A percentile compares a stretch with the other conserved stretches of the same genome.
Conservation (phyloP, 2,113 vertebrate genomes). For the Diphyllodes magnificus region DNA sequence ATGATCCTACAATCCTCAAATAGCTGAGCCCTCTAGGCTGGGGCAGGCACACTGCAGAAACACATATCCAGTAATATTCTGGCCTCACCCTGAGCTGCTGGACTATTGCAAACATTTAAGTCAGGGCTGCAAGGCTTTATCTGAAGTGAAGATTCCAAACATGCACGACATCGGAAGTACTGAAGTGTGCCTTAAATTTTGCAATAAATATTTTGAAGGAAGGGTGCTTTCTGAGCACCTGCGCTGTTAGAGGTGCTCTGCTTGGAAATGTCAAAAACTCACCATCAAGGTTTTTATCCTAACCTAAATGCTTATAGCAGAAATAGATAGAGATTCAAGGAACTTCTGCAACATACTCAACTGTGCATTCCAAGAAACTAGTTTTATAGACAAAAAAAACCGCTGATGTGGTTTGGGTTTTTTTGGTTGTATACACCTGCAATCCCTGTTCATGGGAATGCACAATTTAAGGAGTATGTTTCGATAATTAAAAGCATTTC, state of each 20-base stretch:
- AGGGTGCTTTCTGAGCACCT: not conserved
- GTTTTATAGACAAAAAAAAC: not conserved
- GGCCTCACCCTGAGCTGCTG: not conserved
- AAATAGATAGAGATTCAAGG: not conserved
- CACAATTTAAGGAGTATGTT: not conserved
- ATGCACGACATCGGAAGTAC: not conserved
- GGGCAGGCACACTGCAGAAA: not conserved
- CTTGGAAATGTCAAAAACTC: not conserved
- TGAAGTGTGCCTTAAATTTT: not conserved
- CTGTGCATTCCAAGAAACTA: not conserved
- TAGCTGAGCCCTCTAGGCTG: not conserved
- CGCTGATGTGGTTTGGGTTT: fast-evolving
- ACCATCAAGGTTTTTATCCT: not conserved
- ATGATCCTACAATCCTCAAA: not conserved
- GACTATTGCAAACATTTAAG: not conserved
- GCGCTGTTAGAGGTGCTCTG: not conserved
- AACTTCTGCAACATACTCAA: not conserved
- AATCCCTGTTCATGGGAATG: not conserved
- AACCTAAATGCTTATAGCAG: not conserved
- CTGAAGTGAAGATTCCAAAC: not conserved
- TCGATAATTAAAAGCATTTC: not conserved
- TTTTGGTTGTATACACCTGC: not conserved
- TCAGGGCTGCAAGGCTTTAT: not conserved
- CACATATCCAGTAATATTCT: not conserved
- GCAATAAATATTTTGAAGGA: not conserved